Evolutionary conservation across 2,113 vertebrate species (phyloP).

Genomic region (Pteruthius melanotis): DNA sequence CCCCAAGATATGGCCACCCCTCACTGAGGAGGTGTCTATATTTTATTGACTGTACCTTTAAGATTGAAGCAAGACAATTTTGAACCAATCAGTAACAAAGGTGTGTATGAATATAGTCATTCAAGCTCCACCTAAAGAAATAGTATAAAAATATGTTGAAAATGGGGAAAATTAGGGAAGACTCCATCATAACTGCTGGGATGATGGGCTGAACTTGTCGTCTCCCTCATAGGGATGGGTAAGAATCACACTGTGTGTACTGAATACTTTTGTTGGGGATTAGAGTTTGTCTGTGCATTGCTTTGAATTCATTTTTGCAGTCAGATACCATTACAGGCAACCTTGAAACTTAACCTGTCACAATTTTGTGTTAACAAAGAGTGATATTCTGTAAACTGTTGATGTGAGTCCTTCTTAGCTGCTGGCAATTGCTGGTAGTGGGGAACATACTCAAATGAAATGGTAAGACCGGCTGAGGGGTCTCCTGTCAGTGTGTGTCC

Average conservation of each 20-base stretch:
- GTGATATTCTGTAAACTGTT: not conserved
- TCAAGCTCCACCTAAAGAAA: not conserved
- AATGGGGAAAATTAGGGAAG: not conserved
- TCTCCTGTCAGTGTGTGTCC: not conserved
- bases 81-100: not conserved
- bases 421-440: not conserved
- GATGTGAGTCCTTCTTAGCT: not conserved
- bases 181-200: fast-evolving
- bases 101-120: fast-evolving
- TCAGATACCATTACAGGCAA: not conserved
- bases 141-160: not conserved
- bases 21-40: not conserved
- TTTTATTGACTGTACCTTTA: not conserved
- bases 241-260: not conserved
- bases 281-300: not conserved
- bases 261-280: too few relatives aligned
- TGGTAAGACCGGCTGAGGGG: not conserved
- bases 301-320: not conserved
- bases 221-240: not conserved
- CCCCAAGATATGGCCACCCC: fast-evolving
- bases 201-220: not conserved
- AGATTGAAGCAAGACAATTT: not conserved
- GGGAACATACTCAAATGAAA: not conserved
- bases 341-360: not conserved
- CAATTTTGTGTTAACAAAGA: fast-evolving